A percentile compares a stretch with the other conserved stretches of the same genome.
phyloP scores from a whole-genome alignment of 30 jellyfish, hydroid and myxozoan genomes.

The Rhopilema esculentum region DNA sequence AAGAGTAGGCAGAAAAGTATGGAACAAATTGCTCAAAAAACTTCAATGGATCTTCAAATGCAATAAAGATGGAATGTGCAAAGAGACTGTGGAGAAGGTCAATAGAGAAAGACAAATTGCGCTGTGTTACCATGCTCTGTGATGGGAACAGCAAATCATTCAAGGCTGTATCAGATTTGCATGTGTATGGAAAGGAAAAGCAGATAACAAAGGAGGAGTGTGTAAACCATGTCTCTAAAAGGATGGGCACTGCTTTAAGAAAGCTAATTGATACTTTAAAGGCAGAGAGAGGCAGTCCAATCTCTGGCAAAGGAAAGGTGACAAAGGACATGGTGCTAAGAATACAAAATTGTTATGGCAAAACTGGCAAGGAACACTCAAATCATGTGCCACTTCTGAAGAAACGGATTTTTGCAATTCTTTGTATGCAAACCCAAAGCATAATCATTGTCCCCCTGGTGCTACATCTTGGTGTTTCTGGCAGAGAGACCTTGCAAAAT shows the following conservation, averaged over 20 bases:
- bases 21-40: slow-evolving; percentile 9
- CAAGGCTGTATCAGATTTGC: slow-evolving; percentile 17
- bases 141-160: slow-evolving; percentile 53
- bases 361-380: background rate
- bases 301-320: too few species aligned
- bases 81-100: slow-evolving; percentile 30
- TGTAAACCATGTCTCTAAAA: too few species aligned
- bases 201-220: slow-evolving; percentile 28
- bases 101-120: slow-evolving; percentile 1
- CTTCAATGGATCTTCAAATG: slow-evolving; percentile 12
- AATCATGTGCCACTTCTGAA: background rate
- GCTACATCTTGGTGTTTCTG: too few species aligned
- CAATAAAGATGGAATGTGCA: slow-evolving; percentile 61
- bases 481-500: too few species aligned
- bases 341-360: background rate
- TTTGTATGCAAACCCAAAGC: background rate
- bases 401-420: background rate
- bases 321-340: too few species aligned
- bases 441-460: background rate
- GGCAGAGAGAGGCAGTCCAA: too few species aligned
- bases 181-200: slow-evolving; percentile 3
- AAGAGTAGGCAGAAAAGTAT: slow-evolving; percentile 45
- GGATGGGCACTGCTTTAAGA: background rate
- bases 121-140: slow-evolving; percentile 40
- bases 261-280: background rate